phyloP scores from a whole-genome alignment of 2,797 vertebrate genomes.

The Poecilia velifera region DNA sequence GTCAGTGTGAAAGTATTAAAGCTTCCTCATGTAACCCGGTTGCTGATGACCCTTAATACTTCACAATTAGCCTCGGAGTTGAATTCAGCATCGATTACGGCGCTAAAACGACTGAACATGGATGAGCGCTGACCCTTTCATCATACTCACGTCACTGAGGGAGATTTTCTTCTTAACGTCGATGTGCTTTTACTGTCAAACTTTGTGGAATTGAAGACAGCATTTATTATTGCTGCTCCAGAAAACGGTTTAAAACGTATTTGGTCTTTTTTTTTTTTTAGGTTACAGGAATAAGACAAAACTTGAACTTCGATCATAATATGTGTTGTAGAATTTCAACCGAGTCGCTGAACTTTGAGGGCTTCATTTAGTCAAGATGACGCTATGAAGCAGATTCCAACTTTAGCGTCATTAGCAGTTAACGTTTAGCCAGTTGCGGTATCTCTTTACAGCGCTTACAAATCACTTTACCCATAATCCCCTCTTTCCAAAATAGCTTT shows the following conservation, averaged over 20 bases:
- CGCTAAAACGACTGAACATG: background rate
- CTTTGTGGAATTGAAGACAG: background rate
- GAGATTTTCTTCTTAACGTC: background rate
- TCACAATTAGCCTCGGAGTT: background rate
- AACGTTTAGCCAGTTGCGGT: background rate
- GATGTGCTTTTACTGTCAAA: background rate
- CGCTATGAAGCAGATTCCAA: background rate
- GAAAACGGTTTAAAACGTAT: background rate
- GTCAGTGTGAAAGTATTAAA: background rate
- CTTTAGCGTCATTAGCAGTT: background rate
- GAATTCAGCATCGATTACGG: background rate
- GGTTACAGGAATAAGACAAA: background rate
- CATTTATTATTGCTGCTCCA: background rate
- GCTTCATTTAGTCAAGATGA: background rate
- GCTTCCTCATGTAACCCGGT: background rate
- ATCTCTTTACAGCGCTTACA: background rate
- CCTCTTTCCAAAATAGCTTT: background rate
- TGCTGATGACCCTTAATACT: background rate
- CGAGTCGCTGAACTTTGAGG: background rate
- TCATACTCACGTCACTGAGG: background rate
- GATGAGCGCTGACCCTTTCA: background rate
- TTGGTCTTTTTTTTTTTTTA: background rate
- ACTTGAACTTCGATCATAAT: background rate
- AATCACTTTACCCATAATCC: background rate
- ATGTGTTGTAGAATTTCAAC: background rate